These are phyloP conservation scores for Tympanuchus pallidicinctus DNA, from an alignment of 2,113 vertebrate genomes.

Conservation along the genomic window DNA sequence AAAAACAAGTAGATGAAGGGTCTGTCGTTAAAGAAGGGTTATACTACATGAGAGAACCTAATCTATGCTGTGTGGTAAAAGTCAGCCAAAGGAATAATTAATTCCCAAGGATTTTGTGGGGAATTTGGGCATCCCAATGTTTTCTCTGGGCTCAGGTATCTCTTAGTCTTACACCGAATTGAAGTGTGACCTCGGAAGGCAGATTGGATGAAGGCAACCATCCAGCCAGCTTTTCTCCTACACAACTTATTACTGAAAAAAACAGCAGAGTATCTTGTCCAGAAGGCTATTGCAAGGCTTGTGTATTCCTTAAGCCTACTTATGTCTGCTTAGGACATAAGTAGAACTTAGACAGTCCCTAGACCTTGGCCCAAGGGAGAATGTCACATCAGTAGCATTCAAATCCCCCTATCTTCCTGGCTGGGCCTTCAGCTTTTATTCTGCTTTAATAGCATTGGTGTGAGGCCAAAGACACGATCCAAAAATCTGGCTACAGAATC, in stretches of 20 bases:
- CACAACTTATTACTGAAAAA: not conserved
- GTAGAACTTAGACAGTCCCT: not conserved
- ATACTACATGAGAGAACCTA: not conserved
- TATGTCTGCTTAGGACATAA: not conserved
- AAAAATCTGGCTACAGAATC: not conserved
- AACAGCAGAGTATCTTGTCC: not conserved
- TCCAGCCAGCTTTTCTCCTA: not conserved
- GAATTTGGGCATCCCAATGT: not conserved
- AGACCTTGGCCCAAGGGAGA: not conserved
- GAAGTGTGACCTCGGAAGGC: not conserved
- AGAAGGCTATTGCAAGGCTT: not conserved
- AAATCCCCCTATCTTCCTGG: not conserved
- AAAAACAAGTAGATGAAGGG: not conserved
- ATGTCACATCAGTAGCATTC: not conserved
- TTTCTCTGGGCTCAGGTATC: not conserved
- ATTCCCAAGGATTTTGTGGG: accelerated
- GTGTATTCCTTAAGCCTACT: not conserved
- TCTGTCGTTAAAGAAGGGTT: not conserved
- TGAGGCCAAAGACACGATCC: not conserved
- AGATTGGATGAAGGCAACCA: not conserved
- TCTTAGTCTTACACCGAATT: not conserved
- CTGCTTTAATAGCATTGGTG: not conserved
- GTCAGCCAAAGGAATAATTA: not conserved
- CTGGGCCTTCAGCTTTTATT: not conserved
- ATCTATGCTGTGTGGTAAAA: not conserved